These are phyloP conservation scores for Ara ararauna DNA, from an alignment of 2,797 vertebrate species.

Conservation along the genomic window DNA sequence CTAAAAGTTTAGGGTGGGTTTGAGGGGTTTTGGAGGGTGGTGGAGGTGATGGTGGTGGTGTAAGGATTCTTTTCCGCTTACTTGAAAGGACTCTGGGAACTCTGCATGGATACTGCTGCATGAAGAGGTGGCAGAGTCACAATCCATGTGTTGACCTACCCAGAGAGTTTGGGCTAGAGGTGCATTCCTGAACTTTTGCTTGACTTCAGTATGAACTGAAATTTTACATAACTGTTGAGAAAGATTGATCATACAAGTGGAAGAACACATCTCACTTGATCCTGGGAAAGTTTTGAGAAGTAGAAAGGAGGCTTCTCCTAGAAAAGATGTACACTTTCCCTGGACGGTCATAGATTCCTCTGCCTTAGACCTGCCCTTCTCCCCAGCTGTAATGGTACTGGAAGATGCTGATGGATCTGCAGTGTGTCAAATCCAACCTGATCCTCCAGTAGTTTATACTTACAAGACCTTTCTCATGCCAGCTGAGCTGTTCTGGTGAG, in stretches of 20 bases:
- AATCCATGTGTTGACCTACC: not conserved
- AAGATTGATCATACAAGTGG: not conserved
- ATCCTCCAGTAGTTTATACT: not conserved
- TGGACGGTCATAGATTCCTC: not conserved
- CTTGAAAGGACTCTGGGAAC: not conserved
- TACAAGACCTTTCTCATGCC: not conserved
- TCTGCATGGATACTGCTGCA: not conserved
- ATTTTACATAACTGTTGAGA: not conserved
- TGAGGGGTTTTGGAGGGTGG: not conserved
- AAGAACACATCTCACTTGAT: not conserved
- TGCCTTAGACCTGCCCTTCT: not conserved
- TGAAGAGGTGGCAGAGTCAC: not conserved
- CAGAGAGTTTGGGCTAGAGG: not conserved
- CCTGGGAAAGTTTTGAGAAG: not conserved
- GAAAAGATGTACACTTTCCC: not conserved
- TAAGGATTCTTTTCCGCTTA: not conserved
- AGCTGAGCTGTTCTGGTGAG: not conserved
- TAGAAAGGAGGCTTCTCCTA: not conserved
- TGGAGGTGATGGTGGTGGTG: too few species aligned
- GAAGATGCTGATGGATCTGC: not conserved
- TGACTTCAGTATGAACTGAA: not conserved
- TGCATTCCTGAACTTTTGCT: not conserved
- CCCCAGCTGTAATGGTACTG: not conserved
- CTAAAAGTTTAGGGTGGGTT: not conserved
- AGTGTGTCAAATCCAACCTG: not conserved